Evolutionary conservation across 2,797 vertebrate genomes (phyloP), one percentile per base, ranked within the genome.

Genomic region (Enteromius viviparus): DNA sequence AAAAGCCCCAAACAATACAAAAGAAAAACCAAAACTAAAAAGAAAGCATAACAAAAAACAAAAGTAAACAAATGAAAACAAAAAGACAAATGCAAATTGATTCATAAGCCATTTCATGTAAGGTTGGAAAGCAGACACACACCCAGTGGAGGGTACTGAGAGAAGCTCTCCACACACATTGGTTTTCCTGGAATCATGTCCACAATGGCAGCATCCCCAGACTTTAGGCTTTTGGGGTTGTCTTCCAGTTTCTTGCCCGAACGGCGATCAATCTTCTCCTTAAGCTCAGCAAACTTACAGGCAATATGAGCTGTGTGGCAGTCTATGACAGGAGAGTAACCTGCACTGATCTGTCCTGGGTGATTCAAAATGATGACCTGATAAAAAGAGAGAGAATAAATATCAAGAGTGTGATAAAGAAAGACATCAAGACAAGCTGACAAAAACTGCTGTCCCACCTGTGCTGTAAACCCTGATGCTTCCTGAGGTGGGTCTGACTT

Each of bases 121-220:
- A 78, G 37, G 51, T 53, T 55, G 10, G 23, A 42, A 75, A 53
- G 15, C 1, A 15, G 29, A 34, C 21, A 81, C 95, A 95, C 90
- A 96, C 96, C 96, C 1, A 97, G 92, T 15, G 96, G 96, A 14
- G 96, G 94, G 88, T 95, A 97, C 89, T 96, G 94, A 62, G 95
- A 95, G 93, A 96, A 97, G 90, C 94, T 94, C 94, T 96, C 96
- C 89, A 97, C 96, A 92, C 96, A 96, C 96, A 97, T 97, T 0
- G 96, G 96, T 88, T 97, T 97, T 58, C 95, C 94, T 0, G 96
- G 96, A 40, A 96, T 93, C 95, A 97, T 96, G 85, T 96, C 94
- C 85, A 97, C 96, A 0, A 97, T 96, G 80, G 95, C 96, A 0
- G 96, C 95, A 0, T 97, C 96, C 0, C 96, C 96, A 0, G 95